A percentile compares a stretch with the other conserved stretches of the same genome.
Evolutionary conservation across 2,888 invertebrate species (phyloP).

Genomic region (Meiosimyza decipiens): DNA sequence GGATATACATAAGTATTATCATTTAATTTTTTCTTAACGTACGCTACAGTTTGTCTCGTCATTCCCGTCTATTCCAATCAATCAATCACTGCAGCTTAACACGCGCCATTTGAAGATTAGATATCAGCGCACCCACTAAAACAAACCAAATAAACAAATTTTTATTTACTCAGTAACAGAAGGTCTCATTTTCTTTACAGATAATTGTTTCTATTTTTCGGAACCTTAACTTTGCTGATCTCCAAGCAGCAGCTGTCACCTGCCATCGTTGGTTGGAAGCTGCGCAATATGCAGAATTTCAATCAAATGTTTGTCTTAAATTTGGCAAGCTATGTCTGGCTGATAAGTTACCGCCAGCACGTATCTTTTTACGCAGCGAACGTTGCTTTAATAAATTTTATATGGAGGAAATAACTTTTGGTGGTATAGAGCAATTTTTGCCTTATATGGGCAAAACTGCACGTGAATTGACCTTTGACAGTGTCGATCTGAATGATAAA

Average conservation of each 20-base stretch:
- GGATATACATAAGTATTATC: too few relatives aligned
- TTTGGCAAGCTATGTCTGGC: constrained; percentile 60
- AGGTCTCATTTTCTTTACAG: constrained; percentile 60
- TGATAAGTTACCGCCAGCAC: constrained; percentile 58
- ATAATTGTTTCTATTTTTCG: constrained; percentile 74
- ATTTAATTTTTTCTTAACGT: too few relatives aligned
- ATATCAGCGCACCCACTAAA: too few relatives aligned
- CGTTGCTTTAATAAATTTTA: constrained; percentile 57
- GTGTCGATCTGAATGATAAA: constrained; percentile 75
- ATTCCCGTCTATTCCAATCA: too few relatives aligned
- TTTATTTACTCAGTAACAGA: too few relatives aligned
- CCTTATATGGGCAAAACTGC: constrained; percentile 71
- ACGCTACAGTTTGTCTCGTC: too few relatives aligned
- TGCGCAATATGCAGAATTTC: constrained; percentile 71
- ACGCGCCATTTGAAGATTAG: too few relatives aligned
- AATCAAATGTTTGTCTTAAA: constrained; percentile 55
- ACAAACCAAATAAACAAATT: too few relatives aligned
- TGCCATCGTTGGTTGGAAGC: constrained; percentile 77
- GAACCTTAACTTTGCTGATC: constrained; percentile 74
- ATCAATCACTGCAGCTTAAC: too few relatives aligned
- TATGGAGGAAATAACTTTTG: constrained; percentile 62
- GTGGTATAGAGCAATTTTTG: constrained; percentile 69
- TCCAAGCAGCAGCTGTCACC: constrained; percentile 74
- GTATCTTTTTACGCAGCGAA: constrained; percentile 55
- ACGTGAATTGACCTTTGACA: constrained; percentile 70